phyloP scores from a whole-genome alignment of 1,140 invertebrate species.

The Drosophila carrolli region DNA sequence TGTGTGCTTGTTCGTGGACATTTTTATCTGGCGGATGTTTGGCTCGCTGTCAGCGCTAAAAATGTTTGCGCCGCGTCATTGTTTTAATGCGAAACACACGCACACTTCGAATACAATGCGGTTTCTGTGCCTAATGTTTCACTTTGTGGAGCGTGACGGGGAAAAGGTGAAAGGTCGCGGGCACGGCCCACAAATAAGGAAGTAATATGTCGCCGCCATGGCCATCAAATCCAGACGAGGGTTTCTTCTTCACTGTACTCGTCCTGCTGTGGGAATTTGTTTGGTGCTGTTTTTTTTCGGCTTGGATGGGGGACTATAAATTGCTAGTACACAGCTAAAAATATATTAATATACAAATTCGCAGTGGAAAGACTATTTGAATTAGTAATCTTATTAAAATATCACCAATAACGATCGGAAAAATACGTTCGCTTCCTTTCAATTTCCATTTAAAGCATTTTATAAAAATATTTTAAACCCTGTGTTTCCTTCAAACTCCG shows the following conservation, averaged over 20 bases:
- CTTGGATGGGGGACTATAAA: not conserved
- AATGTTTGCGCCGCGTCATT: conserved; percentile 72
- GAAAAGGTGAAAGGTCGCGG: conserved; percentile 56
- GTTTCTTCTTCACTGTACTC: conserved; percentile 6
- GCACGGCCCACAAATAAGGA: conserved; percentile 76
- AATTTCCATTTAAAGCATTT: too few relatives aligned
- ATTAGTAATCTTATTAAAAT: too few relatives aligned
- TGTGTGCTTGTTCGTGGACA: conserved; percentile 46
- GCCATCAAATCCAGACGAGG: conserved; percentile 67
- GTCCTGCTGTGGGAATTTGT: conserved; percentile 4
- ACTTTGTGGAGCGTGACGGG: conserved; percentile 52
- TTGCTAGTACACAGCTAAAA: not conserved
- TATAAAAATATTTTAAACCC: too few relatives aligned
- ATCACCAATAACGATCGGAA: too few relatives aligned
- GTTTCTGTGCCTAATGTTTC: conserved; percentile 63
- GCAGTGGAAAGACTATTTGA: too few relatives aligned
- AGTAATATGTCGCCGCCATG: conserved; percentile 75
- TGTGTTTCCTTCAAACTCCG: too few relatives aligned
- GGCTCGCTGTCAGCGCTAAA: conserved; percentile 74
- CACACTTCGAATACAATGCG: conserved; percentile 22
- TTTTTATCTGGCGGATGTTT: conserved; percentile 80
- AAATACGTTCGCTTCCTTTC: too few relatives aligned
- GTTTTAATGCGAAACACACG: conserved; percentile 70
- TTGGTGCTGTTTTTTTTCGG: not conserved
- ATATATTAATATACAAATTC: not conserved